Conservation (phyloP, 2,888 invertebrate species). For the Cataglyphis altisquamis region DNA sequence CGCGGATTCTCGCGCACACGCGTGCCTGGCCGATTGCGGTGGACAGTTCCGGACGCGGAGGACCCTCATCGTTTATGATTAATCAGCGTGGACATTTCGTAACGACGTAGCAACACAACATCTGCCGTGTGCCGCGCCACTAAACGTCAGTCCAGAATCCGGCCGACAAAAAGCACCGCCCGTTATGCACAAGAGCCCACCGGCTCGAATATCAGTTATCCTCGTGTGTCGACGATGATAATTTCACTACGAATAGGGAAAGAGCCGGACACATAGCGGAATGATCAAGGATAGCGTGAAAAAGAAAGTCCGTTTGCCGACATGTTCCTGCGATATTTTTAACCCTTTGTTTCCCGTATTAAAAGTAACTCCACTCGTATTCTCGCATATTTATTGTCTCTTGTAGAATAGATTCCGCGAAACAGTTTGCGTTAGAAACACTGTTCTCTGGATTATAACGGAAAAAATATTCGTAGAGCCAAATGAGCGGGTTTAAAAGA, state of each 20-base stretch:
- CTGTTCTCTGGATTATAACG: neutral
- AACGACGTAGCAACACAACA: conserved; percentile 79
- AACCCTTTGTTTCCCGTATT: neutral
- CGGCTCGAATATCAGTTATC: conserved; percentile 23
- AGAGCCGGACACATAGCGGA: neutral
- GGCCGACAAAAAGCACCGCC: conserved; percentile 72
- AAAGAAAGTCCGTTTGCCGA: conserved; percentile 45
- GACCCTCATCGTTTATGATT: conserved; percentile 80
- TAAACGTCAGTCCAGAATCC: conserved; percentile 73
- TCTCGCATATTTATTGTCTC: neutral
- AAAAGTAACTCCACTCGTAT: neutral
- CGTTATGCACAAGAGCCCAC: conserved; percentile 62
- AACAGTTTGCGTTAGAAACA: conserved; percentile 18
- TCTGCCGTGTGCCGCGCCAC: conserved; percentile 74
- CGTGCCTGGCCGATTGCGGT: conserved; percentile 75
- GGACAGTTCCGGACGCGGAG: conserved; percentile 82
- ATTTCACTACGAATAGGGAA: conserved; percentile 4
- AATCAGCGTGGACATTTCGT: conserved; percentile 82
- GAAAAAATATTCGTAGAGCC: neutral
- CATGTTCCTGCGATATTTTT: conserved; percentile 5
- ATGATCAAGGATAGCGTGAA: conserved; percentile 44
- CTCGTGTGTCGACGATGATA: conserved; percentile 24
- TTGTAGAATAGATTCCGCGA: neutral
- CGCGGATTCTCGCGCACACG: conserved; percentile 54
- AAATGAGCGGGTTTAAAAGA: neutral